These are phyloP conservation scores for Agonopterix subpropinquella DNA, from an alignment of 2,888 invertebrate species.

Conservation along the genomic window DNA sequence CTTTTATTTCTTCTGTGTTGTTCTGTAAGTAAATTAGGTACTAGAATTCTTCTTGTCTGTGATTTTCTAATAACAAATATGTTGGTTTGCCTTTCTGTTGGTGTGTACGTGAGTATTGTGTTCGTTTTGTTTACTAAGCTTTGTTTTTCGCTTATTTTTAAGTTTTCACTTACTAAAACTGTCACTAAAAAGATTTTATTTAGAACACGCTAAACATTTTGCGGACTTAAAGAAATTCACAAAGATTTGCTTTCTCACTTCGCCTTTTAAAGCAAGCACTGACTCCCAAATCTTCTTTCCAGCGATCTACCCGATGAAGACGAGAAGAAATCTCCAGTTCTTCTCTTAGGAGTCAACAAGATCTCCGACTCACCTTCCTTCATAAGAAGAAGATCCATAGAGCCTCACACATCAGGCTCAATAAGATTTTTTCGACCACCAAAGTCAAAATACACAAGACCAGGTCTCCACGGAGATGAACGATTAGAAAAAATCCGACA, in stretches of 20 bases:
- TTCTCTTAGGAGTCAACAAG: constrained; percentile 78
- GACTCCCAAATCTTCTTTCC: constrained; percentile 25
- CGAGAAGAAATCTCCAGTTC: constrained; percentile 76
- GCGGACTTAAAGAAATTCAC: neutral
- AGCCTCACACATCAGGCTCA: constrained; percentile 54
- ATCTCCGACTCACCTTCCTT: constrained; percentile 63
- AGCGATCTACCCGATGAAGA: constrained; percentile 78
- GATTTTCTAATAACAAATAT: constrained; percentile 1
- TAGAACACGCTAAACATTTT: neutral
- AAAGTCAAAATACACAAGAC: constrained; percentile 61
- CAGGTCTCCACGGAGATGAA: constrained; percentile 60
- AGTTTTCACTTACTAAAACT: neutral
- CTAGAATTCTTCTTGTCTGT: constrained; percentile 4
- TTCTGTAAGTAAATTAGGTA: neutral
- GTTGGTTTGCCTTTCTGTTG: constrained; percentile 11
- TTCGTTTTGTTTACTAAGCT: constrained; percentile 11
- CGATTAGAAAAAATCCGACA: constrained; percentile 64
- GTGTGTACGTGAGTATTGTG: constrained; percentile 13
- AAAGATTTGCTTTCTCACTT: neutral
- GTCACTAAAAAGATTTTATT: neutral
- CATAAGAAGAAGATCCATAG: constrained; percentile 54
- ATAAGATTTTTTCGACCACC: constrained; percentile 64
- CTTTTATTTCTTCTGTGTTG: too few species aligned
- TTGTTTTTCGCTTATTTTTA: neutral
- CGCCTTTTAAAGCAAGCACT: neutral